Conservation (phyloP, 2,888 invertebrate species). For the Cephus nigrinus region DNA sequence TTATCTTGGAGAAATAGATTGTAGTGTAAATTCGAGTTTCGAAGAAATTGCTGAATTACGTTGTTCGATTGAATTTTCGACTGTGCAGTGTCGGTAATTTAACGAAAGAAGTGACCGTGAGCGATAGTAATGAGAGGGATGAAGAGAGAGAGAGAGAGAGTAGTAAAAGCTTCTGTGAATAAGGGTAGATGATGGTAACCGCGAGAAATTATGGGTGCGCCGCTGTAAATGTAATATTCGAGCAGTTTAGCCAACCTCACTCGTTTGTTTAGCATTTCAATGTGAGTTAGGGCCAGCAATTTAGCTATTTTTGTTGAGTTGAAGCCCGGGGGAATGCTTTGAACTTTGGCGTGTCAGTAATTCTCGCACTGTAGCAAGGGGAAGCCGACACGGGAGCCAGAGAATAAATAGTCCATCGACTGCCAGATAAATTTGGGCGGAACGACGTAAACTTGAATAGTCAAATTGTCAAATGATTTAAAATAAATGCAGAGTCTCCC, state of each 20-base stretch:
- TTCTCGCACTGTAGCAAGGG: constrained; percentile 37
- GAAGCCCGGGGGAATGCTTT: constrained; percentile 36
- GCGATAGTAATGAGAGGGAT: background rate
- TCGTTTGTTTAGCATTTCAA: constrained; percentile 24
- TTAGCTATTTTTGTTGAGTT: constrained; percentile 38
- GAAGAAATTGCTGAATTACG: no score
- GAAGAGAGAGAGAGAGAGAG: no score
- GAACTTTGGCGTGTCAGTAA: constrained; percentile 48
- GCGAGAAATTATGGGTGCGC: constrained; percentile 16
- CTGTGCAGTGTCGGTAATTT: no score
- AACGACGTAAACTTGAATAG: background rate
- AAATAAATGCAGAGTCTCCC: background rate
- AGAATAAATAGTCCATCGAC: constrained; percentile 4
- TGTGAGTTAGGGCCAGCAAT: constrained; percentile 31
- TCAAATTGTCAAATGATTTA: no score
- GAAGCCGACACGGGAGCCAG: background rate
- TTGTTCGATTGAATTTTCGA: no score
- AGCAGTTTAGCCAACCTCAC: constrained; percentile 15
- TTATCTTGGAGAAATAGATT: no score
- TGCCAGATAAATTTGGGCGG: background rate
- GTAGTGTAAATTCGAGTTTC: no score
- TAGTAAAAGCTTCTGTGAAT: background rate
- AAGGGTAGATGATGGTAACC: background rate
- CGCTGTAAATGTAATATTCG: constrained; percentile 12
- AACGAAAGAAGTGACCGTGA: background rate